These are phyloP conservation scores for Furcifer pardalis DNA, from an alignment of 2,797 vertebrate species.

Conservation along the genomic window DNA sequence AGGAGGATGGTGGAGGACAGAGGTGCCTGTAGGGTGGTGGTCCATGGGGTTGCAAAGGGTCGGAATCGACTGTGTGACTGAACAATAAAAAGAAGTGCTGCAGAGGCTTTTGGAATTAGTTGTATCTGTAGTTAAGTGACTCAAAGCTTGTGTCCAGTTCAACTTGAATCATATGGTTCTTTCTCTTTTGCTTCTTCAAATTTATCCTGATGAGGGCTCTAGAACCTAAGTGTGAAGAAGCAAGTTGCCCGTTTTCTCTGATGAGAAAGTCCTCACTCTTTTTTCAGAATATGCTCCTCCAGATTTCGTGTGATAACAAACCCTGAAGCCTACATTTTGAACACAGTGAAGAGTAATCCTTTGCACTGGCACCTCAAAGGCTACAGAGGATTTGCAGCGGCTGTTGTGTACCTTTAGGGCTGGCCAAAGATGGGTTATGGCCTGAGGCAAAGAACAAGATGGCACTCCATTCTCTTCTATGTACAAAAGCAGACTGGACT, in stretches of 20 bases:
- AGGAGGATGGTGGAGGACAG: no score
- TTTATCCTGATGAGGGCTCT: slow-evolving; percentile 30
- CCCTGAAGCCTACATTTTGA: background rate
- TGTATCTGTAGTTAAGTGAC: slow-evolving; percentile 25
- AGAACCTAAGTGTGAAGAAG: slow-evolving; percentile 23
- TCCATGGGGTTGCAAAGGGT: no score
- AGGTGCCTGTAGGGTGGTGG: no score
- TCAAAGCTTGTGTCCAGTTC: background rate
- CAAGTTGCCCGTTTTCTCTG: background rate
- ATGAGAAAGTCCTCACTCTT: slow-evolving; percentile 15
- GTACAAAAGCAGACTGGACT: no score
- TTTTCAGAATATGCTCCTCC: slow-evolving; percentile 1
- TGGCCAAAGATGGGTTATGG: no score
- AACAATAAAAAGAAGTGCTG: no score
- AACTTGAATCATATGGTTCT: background rate
- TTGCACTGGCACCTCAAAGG: background rate
- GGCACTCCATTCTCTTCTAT: no score
- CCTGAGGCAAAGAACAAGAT: no score
- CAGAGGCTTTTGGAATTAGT: slow-evolving; percentile 13
- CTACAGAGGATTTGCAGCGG: background rate
- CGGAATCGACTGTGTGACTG: no score
- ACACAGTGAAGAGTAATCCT: background rate
- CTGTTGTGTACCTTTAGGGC: no score
- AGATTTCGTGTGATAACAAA: background rate
- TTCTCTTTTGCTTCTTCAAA: slow-evolving; percentile 14